Evolutionary conservation across 2,113 vertebrate species (phyloP).

Genomic region (Xiphorhynchus elegans): DNA sequence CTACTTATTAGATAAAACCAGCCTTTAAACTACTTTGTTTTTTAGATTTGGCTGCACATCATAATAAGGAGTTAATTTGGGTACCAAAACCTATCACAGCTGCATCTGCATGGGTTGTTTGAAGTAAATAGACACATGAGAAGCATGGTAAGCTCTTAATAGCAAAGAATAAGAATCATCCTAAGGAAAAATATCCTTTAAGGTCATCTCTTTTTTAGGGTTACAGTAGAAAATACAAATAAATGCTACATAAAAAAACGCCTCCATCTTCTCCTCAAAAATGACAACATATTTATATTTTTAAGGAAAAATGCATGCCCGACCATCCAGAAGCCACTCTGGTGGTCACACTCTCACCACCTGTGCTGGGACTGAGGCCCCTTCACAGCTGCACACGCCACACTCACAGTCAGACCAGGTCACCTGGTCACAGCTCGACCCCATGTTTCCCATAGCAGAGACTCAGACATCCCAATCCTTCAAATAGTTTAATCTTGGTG

Average conservation of each 20-base stretch:
- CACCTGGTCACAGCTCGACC: neutral
- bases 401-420: too few relatives aligned
- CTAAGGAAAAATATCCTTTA: neutral
- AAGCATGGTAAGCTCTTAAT: neutral
- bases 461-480: neutral
- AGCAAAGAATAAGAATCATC: neutral
- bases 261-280: neutral
- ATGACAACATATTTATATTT: neutral
- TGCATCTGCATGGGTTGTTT: neutral
- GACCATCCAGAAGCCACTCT: neutral
- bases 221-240: neutral
- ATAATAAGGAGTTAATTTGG: neutral
- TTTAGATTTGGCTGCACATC: neutral
- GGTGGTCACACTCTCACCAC: neutral
- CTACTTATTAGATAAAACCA: neutral
- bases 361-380: accelerated
- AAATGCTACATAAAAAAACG: neutral
- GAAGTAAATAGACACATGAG: neutral
- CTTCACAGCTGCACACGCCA: too few relatives aligned
- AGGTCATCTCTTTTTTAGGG: neutral
- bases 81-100: neutral
- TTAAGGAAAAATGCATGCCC: neutral
- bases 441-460: neutral
- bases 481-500: neutral
- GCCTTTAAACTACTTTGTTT: neutral